These are phyloP conservation scores for Leucoraja erinaceus DNA, from an alignment of 2,113 vertebrate species.

Conservation along the genomic window DNA sequence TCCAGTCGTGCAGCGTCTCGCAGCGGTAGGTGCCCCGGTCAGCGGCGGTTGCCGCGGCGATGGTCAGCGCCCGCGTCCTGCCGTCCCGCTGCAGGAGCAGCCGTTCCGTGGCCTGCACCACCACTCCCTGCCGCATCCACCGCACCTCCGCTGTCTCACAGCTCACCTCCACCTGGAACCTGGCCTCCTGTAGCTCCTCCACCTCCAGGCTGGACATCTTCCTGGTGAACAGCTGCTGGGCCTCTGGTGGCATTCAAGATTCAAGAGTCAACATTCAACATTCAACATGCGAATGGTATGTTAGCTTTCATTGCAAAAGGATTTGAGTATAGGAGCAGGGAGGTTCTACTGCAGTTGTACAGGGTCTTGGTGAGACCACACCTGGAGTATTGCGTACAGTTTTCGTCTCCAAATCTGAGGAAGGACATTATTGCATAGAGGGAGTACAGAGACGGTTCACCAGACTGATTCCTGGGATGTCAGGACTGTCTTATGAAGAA, in stretches of 20 bases:
- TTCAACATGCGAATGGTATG: no score
- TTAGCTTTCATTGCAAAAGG: no score
- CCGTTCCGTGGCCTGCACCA: conserved; percentile 67
- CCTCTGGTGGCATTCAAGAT: conserved; percentile 65
- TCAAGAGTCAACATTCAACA: no score
- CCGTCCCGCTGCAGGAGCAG: conserved; percentile 63
- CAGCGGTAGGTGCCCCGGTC: conserved; percentile 86
- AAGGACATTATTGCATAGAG: no score
- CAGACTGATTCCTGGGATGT: no score
- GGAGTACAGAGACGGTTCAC: no score
- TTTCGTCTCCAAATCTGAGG: no score
- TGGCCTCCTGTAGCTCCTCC: conserved; percentile 70
- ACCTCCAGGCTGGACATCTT: conserved; percentile 65
- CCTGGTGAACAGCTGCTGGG: conserved; percentile 73
- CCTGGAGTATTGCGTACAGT: no score
- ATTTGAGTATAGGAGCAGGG: no score
- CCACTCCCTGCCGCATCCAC: conserved; percentile 83
- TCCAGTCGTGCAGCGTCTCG: conserved; percentile 83
- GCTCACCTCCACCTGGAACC: conserved; percentile 76
- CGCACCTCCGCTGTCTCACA: conserved; percentile 67
- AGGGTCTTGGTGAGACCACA: no score
- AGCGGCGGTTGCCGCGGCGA: conserved; percentile 57
- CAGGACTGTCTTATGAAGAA: no score
- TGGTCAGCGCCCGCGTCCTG: conserved; percentile 60
- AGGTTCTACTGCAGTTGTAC: no score